Percentiles rank a stretch among this genome's conserved stretches.
Evolutionary conservation across 2,797 vertebrate genomes (phyloP).

Genomic region (Premnoplex brunnescens): DNA sequence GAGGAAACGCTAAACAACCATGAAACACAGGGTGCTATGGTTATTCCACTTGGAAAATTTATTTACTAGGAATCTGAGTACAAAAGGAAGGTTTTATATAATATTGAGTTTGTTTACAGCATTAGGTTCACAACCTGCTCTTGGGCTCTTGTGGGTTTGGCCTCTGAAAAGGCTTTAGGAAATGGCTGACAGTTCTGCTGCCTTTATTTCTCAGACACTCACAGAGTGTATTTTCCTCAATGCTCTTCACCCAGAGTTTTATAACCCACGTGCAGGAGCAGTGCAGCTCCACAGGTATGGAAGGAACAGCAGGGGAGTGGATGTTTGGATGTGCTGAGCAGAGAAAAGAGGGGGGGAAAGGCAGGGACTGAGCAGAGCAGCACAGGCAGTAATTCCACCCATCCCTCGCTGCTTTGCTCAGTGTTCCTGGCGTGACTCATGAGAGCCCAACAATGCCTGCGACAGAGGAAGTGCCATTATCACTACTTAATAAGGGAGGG

Average conservation of each 20-base stretch:
- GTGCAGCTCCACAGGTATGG: neutral
- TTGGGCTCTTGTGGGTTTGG: neutral
- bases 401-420: neutral
- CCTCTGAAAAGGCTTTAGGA: neutral
- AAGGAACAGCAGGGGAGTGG: neutral
- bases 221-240: neutral
- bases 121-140: neutral
- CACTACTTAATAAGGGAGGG: neutral
- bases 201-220: neutral
- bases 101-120: neutral
- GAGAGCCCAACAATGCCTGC: slow-evolving; percentile 19
- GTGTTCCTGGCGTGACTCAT: slow-evolving; percentile 13
- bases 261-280: neutral
- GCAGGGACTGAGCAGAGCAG: neutral
- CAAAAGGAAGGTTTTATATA: slow-evolving; percentile 67
- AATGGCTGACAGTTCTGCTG: neutral
- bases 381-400: slow-evolving; percentile 14
- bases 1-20: slow-evolving; percentile 50
- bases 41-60: slow-evolving; percentile 61
- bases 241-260: neutral
- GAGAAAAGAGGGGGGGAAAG: neutral
- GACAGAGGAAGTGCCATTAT: slow-evolving; percentile 14
- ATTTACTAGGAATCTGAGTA: slow-evolving; percentile 71
- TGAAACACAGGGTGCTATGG: slow-evolving; percentile 62
- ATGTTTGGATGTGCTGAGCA: neutral